Conservation (phyloP, 2,797 vertebrate genomes). For the Hyperoplus lanceolatus region DNA sequence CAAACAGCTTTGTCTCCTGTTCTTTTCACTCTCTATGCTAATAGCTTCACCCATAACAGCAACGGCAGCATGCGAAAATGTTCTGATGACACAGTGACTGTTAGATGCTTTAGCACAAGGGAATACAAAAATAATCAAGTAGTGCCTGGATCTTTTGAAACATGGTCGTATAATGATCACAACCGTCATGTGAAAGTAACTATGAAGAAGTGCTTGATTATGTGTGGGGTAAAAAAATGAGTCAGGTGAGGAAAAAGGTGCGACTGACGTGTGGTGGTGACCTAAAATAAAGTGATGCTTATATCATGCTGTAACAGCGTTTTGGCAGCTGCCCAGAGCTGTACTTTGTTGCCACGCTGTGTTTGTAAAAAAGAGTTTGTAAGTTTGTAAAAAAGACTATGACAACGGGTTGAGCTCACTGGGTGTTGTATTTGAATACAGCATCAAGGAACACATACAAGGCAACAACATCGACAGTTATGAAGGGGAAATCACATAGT, state of each 20-base stretch:
- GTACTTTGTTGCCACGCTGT: neutral
- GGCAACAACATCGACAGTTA: neutral
- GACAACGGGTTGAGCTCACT: neutral
- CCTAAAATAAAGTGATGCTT: neutral
- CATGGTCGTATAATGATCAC: neutral
- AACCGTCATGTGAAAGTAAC: neutral
- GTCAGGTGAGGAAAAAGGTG: neutral
- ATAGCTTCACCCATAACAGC: neutral
- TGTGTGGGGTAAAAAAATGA: neutral
- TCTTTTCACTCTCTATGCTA: neutral
- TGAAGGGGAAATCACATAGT: neutral
- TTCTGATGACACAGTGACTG: conserved; percentile 8
- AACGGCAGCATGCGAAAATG: neutral
- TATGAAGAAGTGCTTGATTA: neutral
- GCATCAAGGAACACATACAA: neutral
- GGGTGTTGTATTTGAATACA: neutral
- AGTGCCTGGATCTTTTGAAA: neutral
- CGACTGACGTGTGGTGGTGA: neutral
- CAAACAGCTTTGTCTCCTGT: neutral
- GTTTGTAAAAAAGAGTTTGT: neutral
- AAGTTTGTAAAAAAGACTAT: neutral
- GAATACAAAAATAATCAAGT: neutral
- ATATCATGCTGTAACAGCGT: neutral
- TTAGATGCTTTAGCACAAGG: neutral
- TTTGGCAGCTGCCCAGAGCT: conserved; percentile 6